Conservation (phyloP, 1,140 invertebrate species). For the Euwallacea fornicatus region DNA sequence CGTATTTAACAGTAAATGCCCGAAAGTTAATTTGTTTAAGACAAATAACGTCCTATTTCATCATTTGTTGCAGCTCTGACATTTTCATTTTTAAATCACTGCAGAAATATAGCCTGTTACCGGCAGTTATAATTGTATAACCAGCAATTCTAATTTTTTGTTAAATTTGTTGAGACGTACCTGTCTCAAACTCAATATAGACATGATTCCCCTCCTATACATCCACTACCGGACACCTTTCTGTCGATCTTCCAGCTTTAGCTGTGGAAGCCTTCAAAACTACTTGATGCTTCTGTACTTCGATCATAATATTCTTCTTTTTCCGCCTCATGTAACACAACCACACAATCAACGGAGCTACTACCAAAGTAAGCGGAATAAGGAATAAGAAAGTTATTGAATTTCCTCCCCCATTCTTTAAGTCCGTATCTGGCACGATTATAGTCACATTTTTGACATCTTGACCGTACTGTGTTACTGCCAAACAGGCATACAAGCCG, state of each 20-base stretch:
- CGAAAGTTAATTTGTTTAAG: no score
- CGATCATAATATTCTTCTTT: constrained; percentile 30
- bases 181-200: no score
- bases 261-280: background rate
- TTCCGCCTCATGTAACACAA: constrained; percentile 46
- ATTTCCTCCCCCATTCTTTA: constrained; percentile 3
- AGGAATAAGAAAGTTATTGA: constrained; percentile 46
- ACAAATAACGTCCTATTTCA: no score
- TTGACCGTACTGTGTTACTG: constrained; percentile 44
- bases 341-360: constrained; percentile 45
- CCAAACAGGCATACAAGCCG: constrained; percentile 49
- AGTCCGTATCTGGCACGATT: constrained; percentile 34
- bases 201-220: no score
- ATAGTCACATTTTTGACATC: constrained; percentile 44
- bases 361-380: constrained; percentile 43
- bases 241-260: background rate
- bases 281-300: constrained; percentile 34
- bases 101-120: no score
- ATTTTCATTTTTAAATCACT: no score
- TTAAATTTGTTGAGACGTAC: no score
- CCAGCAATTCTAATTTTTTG: no score
- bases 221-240: no score
- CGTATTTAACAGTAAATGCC: no score
- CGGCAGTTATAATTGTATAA: no score
- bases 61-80: no score